Evolutionary conservation across 2,888 invertebrate genomes (phyloP), one percentile per base, ranked within the genome.

Genomic region (Apamea crenata): DNA sequence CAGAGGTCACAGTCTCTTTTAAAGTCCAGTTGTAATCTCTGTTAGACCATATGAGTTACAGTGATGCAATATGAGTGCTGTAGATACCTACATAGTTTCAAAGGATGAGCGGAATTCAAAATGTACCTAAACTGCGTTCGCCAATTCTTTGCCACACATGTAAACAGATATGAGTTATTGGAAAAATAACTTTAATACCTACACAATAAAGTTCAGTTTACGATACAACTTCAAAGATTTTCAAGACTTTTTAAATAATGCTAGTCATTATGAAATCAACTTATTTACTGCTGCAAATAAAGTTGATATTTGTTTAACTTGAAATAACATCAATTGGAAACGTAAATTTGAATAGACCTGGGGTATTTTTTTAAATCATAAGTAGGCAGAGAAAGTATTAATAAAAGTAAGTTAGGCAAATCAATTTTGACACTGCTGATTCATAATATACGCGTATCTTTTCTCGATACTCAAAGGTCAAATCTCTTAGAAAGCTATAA

Each of bases 401-500:
- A 12, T n/a, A 56, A n/a, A 56, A 56, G 56, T 12, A 59, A n/a
- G 32, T 63, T 8, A 63, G 16, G 3, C 29, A 63, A 32, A 32
- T 18, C 18, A 32, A 63, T 32, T 65, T 36, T 25, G 14, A 25
- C 12, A 25, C 6, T 25, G 25, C 65, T 65, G 36, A 65, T 36
- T 65, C 25, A 12, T 5, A 12, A 10, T 36, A 25, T 12, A 65
- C 36, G 1, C 25, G 53, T 50, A 44, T 74, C 4, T 25, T 56
- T 53, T 36, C 68, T 68, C 68, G 50, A 50, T 59, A 71, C 76
- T 67, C 77, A 72, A 40, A 76, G 70, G 70, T 77, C 71, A 68
- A 87, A 85, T 87, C 77, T 87, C 81, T 87, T 81, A 87, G 86
- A 86, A 88, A 84, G 77, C 81, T 74, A 90, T 92, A 90, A 90